A percentile compares a stretch with the other conserved stretches of the same genome.
These are phyloP conservation scores for Platycnemis pennipes DNA, from an alignment of 2,888 invertebrate genomes.

Conservation along the genomic window DNA sequence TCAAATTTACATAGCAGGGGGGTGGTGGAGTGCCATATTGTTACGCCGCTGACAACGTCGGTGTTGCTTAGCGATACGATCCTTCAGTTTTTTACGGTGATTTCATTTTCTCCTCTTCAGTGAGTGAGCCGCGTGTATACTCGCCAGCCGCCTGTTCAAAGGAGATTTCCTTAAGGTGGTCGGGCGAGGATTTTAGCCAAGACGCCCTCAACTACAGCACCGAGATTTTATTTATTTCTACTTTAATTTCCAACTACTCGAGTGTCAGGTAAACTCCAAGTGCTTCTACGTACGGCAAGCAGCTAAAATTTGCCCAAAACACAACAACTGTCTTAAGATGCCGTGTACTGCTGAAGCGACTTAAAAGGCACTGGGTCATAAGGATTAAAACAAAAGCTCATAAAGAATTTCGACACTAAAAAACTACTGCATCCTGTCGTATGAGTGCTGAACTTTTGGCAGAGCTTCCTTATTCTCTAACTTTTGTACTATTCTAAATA, in stretches of 20 bases:
- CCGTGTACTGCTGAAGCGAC: no score
- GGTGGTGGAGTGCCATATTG: background rate
- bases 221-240: conserved; percentile 29
- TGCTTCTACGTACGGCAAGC: background rate
- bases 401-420: no score
- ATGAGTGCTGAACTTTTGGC: no score
- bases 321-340: no score
- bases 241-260: background rate
- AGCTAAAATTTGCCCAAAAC: background rate
- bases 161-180: background rate
- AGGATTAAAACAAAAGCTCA: no score
- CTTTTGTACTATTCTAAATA: no score
- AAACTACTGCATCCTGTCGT: no score
- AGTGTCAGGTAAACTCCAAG: background rate
- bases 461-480: no score
- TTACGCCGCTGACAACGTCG: conserved; percentile 7
- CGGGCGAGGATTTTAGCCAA: background rate
- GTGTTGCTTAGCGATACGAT: conserved; percentile 39
- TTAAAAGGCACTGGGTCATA: no score
- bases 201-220: background rate
- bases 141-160: background rate
- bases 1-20: conserved; percentile 38
- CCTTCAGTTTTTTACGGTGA: background rate
- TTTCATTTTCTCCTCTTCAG: background rate
- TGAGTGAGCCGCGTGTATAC: background rate